Evolutionary conservation across 64 coral and sea anemone species (phyloP).

Genomic region (Exaiptasia diaphana): DNA sequence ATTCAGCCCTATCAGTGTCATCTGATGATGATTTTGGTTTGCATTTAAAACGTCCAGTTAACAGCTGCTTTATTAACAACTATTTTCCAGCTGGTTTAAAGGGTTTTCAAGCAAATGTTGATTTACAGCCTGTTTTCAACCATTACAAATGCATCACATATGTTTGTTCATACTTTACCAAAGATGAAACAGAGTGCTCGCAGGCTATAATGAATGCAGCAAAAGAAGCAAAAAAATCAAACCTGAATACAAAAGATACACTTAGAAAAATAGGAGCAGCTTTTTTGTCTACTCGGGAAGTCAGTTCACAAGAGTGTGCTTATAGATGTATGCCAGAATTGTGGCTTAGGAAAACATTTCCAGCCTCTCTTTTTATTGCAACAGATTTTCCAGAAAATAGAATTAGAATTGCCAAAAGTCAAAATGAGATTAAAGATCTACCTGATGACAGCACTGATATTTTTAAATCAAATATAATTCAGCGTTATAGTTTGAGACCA

Average conservation of each 20-base stretch:
- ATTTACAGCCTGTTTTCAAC: conserved; percentile 47
- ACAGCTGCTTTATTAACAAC: conserved; percentile 64
- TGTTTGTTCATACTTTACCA: too few relatives aligned
- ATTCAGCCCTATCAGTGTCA: not conserved
- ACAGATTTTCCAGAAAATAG: conserved; percentile 17
- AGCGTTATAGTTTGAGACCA: not conserved
- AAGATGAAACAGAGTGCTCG: too few relatives aligned
- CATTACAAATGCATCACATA: conserved; percentile 60
- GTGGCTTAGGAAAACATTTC: conserved; percentile 18
- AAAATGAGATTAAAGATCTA: not conserved
- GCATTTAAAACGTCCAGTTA: not conserved
- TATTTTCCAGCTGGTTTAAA: conserved; percentile 55
- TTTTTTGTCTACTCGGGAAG: conserved; percentile 25
- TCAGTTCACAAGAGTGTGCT: conserved; percentile 26
- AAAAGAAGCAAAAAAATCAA: conserved; percentile 9
- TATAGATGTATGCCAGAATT: conserved; percentile 29
- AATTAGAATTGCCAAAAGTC: not conserved
- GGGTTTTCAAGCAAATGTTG: conserved; percentile 62
- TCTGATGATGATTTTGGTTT: not conserved
- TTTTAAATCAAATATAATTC: not conserved
- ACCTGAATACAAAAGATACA: conserved; percentile 12
- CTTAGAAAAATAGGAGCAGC: conserved; percentile 15
- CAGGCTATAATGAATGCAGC: too few relatives aligned
- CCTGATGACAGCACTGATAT: not conserved
- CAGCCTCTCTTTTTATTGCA: conserved; percentile 7